These are phyloP conservation scores for Onychomys leucogaster DNA, from an alignment of 2,797 vertebrate species.

Conservation along the genomic window DNA sequence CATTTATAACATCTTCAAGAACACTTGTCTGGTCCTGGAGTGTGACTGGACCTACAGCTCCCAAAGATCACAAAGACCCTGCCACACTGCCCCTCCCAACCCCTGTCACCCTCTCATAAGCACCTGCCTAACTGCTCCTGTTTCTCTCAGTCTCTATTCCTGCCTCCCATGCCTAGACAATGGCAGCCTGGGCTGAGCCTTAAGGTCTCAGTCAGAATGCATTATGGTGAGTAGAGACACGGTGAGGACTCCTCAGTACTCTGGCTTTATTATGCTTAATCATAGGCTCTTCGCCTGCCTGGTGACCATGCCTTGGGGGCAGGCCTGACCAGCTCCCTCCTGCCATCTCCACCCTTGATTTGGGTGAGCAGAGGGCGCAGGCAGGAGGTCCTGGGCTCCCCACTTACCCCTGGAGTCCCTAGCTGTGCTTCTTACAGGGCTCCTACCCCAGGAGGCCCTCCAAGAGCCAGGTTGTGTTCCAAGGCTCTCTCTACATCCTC, in stretches of 20 bases:
- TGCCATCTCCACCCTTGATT: not conserved
- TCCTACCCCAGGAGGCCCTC: not conserved
- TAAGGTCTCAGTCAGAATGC: not conserved
- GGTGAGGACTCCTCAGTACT: accelerated
- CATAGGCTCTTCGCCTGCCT: no score
- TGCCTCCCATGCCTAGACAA: accelerated
- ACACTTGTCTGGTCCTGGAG: not conserved
- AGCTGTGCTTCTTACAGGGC: not conserved
- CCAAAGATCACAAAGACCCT: not conserved
- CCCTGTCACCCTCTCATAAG: accelerated
- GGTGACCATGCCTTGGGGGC: accelerated
- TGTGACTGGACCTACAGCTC: accelerated
- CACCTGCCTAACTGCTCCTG: not conserved
- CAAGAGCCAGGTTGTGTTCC: not conserved
- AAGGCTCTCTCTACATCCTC: no score
- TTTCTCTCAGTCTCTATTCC: accelerated
- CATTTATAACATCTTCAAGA: not conserved
- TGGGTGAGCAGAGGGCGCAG: not conserved
- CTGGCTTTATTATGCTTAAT: accelerated
- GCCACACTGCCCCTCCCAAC: accelerated
- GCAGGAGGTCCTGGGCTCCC: accelerated
- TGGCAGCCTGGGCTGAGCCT: not conserved
- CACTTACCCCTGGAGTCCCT: accelerated
- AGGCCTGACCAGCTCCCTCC: not conserved
- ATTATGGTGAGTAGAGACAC: accelerated